Base-by-base conservation (phyloP, 1,140 invertebrate species). In the Drosophila sechellia region DNA sequence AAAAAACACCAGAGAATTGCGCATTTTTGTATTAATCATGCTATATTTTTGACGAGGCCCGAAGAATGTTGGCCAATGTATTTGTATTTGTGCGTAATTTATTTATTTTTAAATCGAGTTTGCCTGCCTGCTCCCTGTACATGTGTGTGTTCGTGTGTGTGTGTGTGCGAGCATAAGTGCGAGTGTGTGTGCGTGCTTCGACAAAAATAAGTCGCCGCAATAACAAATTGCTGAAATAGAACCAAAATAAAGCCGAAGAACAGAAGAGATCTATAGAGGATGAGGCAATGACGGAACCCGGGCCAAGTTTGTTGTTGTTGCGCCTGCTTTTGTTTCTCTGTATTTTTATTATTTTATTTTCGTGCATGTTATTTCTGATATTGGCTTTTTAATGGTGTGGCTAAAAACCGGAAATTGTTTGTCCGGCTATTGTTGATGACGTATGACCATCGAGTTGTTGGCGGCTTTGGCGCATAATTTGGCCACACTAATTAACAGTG, bases 101-200 rank as follows among this genome's bases (percentile, higher is more conserved):
- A 89, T 89, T 89, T 89, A 89, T 89, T 89, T 89, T 89, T 89
- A 89, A 87, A 89, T 81, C 77, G 59, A 77, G 77, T 84, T 85
- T 83, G 69, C 56, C 37, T 52, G 42, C 66, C 42, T 66, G 48
- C 22, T 2, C 37, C 37, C 34, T 55, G 15, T 5, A 0, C 8
- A 3, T 42, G 49, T 63, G 45, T 60, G 40, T 45, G 39, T 55
- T 17, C 17, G 15, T 8, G 6, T 11, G 3, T 43, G 54, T 63
- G 45, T 60, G 40, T 43, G 31, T 77, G 49, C 69, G 60, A 78
- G 59, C 56, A 64, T 64, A 60, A 60, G 25, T 48, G 43, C 22
- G 20, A 25, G 0, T 42, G 15, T 56, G 45, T 45, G 43, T 77
- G 34, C 35, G 17, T 66, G 50, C 55, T 81, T 58, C 71, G 80